Evolutionary conservation across 2,888 invertebrate genomes (phyloP), one percentile per base, ranked within the genome.

Genomic region (Drosophila fungiperda): DNA sequence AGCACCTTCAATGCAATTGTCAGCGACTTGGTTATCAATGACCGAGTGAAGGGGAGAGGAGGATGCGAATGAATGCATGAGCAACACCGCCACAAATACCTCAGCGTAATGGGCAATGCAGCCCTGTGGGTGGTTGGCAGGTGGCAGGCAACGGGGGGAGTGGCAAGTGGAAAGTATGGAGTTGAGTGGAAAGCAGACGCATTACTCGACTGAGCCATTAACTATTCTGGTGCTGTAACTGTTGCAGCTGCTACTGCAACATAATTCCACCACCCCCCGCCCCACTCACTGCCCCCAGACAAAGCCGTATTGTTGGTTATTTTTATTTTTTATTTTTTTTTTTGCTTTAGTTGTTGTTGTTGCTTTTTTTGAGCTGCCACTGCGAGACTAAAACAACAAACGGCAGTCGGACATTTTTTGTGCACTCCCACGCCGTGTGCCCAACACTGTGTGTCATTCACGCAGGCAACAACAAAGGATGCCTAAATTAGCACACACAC

Each of bases 401-500:
- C 59, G 80, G 50, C 62, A 72, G 80, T 48, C 76, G 71, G 71
- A 53, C 76, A 78, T 81, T 80, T 76, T 72, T 73, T 78, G 65
- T 64, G 60, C 40, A 33, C 68, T 48, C 49, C 58, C 67, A 65
- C 67, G 49, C 55, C 42, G 48, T 42, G 52, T 63, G 68, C 54
- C 49, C 61, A 67, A 59, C 67, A 57, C 65, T 68, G 67, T 68
- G 73, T 75, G 80, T 72, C 65, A 72, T 82, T 83, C 57, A 73
- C 67, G 52, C 75, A 67, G 63, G 52, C 68, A 67, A 71, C 81
- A 73, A 84, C 84, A 84, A 84, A 84, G 76, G 87, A 65, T 65
- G 71, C 78, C 78, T 73, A 86, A 85, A 85, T 85, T 88, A 85
- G 84, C 78, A 81, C 79, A 81, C 80, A 79, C 72, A 75, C 57